Conservation (phyloP, 1,140 invertebrate species). For the Bursaphelenchus mucronatus region DNA sequence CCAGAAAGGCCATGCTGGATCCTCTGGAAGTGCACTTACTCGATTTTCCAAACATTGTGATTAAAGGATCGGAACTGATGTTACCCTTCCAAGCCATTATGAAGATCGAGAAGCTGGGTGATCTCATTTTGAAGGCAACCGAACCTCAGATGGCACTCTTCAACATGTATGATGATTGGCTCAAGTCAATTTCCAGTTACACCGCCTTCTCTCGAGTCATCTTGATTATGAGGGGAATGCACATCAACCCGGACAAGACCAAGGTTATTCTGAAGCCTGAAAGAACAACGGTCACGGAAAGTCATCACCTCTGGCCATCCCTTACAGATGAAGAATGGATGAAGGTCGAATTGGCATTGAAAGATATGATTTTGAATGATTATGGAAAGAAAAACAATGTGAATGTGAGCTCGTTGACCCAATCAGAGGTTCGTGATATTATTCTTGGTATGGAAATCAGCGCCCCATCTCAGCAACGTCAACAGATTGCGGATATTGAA, state of each 20-base stretch:
- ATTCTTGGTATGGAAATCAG: constrained; percentile 99
- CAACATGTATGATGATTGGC: constrained; percentile 98
- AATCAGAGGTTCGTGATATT: constrained; percentile 97
- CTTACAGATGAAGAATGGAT: constrained; percentile 98
- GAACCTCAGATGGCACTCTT: constrained; percentile 99
- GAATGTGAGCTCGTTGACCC: constrained; percentile 94
- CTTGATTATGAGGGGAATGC: constrained; percentile 87
- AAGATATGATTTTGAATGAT: constrained; percentile 95
- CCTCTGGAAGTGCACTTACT: constrained; percentile 95
- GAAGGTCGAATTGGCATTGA: constrained; percentile 94
- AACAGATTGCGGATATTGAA: constrained; percentile 99
- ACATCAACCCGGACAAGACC: constrained; percentile 97
- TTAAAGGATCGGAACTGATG: constrained; percentile 97
- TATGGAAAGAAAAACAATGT: constrained; percentile 99
- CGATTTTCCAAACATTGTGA: constrained; percentile 99
- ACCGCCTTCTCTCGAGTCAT: constrained; percentile 91
- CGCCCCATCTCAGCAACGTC: constrained; percentile 92
- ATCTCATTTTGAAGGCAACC: constrained; percentile 95
- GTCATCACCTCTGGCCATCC: constrained; percentile 98
- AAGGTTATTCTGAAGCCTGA: constrained; percentile 98
- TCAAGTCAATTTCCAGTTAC: constrained; percentile 69
- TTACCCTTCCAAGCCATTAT: constrained; percentile 97
- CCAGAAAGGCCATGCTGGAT: constrained; percentile 97
- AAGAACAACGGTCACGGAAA: constrained; percentile 95
- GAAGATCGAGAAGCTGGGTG: constrained; percentile 93